A percentile compares a stretch with the other conserved stretches of the same genome.
These are phyloP conservation scores for Bambusicola thoracicus DNA, from an alignment of 2,113 vertebrate species.

Conservation along the genomic window DNA sequence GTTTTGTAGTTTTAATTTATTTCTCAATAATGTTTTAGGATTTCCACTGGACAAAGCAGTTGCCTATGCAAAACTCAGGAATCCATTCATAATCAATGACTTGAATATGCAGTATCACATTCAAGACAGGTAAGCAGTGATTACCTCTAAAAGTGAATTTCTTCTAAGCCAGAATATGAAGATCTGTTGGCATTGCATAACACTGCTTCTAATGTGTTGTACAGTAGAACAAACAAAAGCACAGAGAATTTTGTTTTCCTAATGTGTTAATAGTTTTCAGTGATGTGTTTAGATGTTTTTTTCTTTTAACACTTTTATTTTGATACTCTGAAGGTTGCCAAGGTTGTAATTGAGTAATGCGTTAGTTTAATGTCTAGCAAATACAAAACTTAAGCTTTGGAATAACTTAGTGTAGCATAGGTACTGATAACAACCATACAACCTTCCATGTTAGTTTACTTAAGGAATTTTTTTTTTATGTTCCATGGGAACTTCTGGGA, in stretches of 20 bases:
- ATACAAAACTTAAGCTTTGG: not conserved
- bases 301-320: not conserved
- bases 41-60: constrained; percentile 94
- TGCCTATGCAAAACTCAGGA: constrained; percentile 91
- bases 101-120: constrained; percentile 93
- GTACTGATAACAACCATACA: not conserved
- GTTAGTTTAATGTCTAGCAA: not conserved
- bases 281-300: not conserved
- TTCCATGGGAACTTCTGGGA: not conserved
- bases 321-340: not conserved
- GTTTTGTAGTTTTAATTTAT: constrained; percentile 46
- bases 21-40: constrained; percentile 74
- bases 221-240: not conserved
- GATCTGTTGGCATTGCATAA: not conserved
- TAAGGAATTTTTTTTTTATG: not conserved
- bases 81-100: constrained; percentile 92
- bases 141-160: not conserved
- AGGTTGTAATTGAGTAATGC: not conserved
- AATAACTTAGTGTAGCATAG: not conserved
- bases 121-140: constrained; percentile 86
- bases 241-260: not conserved
- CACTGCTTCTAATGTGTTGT: not conserved
- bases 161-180: not conserved
- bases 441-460: not conserved
- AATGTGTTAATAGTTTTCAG: not conserved